These are phyloP conservation scores for pig (Sus scrofa) DNA, from an alignment of 2,113 vertebrate species.

Conservation along the genomic window DNA sequence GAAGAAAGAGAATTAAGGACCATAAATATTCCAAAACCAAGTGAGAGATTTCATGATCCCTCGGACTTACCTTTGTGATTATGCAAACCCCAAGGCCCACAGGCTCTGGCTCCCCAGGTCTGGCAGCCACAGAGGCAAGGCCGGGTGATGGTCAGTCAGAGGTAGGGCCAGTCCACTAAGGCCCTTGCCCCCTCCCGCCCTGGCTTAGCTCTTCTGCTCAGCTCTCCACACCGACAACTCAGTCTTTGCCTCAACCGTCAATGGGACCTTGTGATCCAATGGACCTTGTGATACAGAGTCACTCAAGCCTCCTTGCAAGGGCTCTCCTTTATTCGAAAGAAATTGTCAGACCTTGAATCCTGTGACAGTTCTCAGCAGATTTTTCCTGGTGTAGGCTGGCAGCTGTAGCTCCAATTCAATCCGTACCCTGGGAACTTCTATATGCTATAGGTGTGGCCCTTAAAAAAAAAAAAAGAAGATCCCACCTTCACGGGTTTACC, in stretches of 20 bases:
- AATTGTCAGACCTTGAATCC: neutral
- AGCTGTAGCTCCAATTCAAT: too few species aligned
- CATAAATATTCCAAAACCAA: neutral
- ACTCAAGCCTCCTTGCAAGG: neutral
- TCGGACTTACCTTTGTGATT: neutral
- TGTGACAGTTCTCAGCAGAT: neutral
- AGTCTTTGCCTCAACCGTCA: neutral
- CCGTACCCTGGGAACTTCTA: too few species aligned
- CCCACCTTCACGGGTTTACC: neutral
- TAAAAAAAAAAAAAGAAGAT: neutral
- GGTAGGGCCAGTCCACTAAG: neutral
- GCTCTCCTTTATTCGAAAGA: neutral
- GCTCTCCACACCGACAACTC: neutral
- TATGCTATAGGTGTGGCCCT: too few species aligned
- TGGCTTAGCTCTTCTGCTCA: too few species aligned
- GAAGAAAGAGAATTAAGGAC: slow-evolving; percentile 12
- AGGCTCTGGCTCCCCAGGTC: neutral
- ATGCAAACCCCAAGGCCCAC: neutral
- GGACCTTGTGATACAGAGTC: too few species aligned
- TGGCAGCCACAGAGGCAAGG: rapidly evolving
- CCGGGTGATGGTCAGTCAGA: too few species aligned
- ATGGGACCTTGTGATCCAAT: too few species aligned
- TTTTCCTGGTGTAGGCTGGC: neutral
- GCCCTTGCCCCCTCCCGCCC: rapidly evolving
- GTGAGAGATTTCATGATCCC: neutral